Evolutionary conservation across 2,888 invertebrate species (phyloP).

Genomic region (Standfussiana lucernea): DNA sequence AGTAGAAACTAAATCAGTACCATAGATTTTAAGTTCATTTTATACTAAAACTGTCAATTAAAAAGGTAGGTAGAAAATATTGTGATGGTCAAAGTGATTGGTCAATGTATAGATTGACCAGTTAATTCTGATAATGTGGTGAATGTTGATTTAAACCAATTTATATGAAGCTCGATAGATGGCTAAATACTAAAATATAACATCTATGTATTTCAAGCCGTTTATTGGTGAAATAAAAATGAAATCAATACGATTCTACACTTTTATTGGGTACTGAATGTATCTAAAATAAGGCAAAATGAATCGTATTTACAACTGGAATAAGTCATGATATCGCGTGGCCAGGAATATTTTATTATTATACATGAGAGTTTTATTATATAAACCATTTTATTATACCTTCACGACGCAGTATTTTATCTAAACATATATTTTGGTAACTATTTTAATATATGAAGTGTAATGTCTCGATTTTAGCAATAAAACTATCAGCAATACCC

Average conservation of each 20-base stretch:
- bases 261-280: slow-evolving; percentile 60
- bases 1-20: slow-evolving; percentile 58
- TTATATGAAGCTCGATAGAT: slow-evolving; percentile 17
- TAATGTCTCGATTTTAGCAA: slow-evolving; percentile 59
- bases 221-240: slow-evolving; percentile 20
- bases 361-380: slow-evolving; percentile 37
- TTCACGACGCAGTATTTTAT: slow-evolving; percentile 61
- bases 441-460: slow-evolving; percentile 55
- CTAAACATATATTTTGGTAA: slow-evolving; percentile 60
- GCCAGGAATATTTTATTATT: slow-evolving; percentile 43
- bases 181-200: slow-evolving; percentile 4
- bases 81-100: too few relatives aligned
- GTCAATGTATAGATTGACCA: slow-evolving; percentile 1
- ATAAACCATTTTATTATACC: slow-evolving; percentile 32
- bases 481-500: slow-evolving; percentile 24
- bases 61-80: slow-evolving; percentile 21
- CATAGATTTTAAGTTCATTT: slow-evolving; percentile 55
- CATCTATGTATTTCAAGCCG: slow-evolving; percentile 4
- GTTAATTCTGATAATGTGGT: too few relatives aligned
- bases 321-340: slow-evolving; percentile 30
- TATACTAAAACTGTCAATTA: slow-evolving; percentile 50
- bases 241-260: slow-evolving; percentile 25
- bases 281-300: slow-evolving; percentile 59
- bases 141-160: slow-evolving; percentile 19
- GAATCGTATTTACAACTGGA: slow-evolving; percentile 38